These are phyloP conservation scores for Nothoprocta perdicaria DNA, from an alignment of 2,113 vertebrate genomes.

Conservation along the genomic window DNA sequence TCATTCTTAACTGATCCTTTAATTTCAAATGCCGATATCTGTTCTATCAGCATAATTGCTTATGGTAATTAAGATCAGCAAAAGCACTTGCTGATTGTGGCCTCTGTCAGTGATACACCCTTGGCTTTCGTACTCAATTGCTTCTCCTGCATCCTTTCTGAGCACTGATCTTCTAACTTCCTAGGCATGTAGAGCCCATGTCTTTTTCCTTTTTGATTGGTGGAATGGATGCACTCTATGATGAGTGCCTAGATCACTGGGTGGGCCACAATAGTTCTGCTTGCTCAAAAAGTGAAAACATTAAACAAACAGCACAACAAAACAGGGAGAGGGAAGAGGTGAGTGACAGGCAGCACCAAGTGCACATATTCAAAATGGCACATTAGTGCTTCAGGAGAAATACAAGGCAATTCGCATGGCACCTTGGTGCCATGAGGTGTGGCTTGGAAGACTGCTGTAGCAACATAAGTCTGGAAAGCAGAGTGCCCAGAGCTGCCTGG, in stretches of 20 bases:
- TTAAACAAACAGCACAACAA: neutral
- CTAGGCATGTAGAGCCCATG: rapidly evolving
- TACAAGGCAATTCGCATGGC: neutral
- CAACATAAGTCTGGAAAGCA: neutral
- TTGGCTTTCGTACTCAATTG: neutral
- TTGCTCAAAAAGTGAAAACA: neutral
- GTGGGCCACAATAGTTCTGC: neutral
- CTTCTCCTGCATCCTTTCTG: neutral
- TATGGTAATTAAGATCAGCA: neutral
- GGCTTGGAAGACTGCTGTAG: neutral
- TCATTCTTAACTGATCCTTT: neutral
- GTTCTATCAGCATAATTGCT: neutral
- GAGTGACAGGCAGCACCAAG: neutral
- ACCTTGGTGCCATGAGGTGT: neutral
- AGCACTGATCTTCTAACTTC: rapidly evolving
- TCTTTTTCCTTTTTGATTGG: neutral
- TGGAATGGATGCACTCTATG: neutral
- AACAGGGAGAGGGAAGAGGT: neutral
- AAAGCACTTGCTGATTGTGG: neutral
- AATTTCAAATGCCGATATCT: neutral
- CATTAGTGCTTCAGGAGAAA: neutral
- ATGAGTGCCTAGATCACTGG: neutral
- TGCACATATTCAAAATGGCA: neutral
- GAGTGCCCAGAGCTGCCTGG: neutral
- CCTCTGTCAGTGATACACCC: neutral